These are phyloP conservation scores for Danio tinwini DNA, from an alignment of 2,797 vertebrate genomes.

Conservation along the genomic window DNA sequence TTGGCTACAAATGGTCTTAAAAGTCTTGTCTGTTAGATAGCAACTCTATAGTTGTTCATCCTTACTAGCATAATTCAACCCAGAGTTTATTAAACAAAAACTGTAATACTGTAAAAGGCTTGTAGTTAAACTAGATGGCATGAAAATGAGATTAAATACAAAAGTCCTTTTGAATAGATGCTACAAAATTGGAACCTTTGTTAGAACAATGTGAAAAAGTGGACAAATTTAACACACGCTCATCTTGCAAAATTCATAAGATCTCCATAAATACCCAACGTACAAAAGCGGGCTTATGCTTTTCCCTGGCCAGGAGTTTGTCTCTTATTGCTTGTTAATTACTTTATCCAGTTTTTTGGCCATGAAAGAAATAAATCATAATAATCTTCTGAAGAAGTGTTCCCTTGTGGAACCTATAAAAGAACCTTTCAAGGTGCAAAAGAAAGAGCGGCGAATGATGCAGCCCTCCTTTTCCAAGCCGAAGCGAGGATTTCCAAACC, in stretches of 20 bases:
- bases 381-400: constrained; percentile 65
- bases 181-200: neutral
- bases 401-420: constrained; percentile 71
- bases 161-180: neutral
- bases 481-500: constrained; percentile 51
- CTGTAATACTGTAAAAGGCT: neutral
- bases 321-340: constrained; percentile 75
- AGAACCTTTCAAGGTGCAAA: constrained; percentile 62
- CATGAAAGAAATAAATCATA: constrained; percentile 60
- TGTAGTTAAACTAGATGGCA: neutral
- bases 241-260: constrained; percentile 70
- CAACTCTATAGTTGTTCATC: neutral
- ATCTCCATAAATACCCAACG: constrained; percentile 48
- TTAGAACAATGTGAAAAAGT: constrained; percentile 61
- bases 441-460: constrained; percentile 54
- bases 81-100: neutral
- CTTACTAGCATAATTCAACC: constrained; percentile 1
- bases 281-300: constrained; percentile 70
- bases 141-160: constrained; percentile 23
- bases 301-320: constrained; percentile 67
- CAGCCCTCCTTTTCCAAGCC: constrained; percentile 57
- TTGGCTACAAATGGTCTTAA: neutral
- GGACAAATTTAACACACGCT: constrained; percentile 70
- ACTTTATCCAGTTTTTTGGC: constrained; percentile 66
- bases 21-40: neutral